Conservation (phyloP, 2,797 vertebrate species). For the Etheostoma nigrum region DNA sequence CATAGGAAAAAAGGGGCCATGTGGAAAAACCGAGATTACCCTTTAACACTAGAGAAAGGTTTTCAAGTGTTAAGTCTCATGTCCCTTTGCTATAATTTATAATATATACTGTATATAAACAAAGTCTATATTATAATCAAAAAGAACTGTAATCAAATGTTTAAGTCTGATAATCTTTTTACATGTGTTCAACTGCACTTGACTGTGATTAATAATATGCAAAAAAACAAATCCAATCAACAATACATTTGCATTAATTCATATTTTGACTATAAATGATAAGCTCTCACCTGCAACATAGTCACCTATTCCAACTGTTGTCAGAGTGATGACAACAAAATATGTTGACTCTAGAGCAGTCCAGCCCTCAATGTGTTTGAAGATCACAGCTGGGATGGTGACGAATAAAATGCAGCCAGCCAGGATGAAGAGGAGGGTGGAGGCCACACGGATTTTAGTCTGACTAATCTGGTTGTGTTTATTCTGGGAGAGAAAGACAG, state of each 20-base stretch:
- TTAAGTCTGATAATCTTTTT: no score
- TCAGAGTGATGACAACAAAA: slow-evolving; percentile 95
- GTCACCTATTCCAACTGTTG: slow-evolving; percentile 95
- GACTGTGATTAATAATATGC: not conserved
- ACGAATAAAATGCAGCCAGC: slow-evolving; percentile 94
- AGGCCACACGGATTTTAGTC: slow-evolving; percentile 95
- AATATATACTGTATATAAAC: no score
- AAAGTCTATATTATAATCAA: no score
- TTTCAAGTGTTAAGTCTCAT: no score
- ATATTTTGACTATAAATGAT: not conserved
- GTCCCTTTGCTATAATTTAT: no score
- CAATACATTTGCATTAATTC: not conserved
- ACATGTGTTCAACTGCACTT: no score
- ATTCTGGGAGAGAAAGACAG: slow-evolving; percentile 57
- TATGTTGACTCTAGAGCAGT: slow-evolving; percentile 94
- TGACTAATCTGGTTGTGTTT: slow-evolving; percentile 96
- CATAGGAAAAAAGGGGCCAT: no score
- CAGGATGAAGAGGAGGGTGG: slow-evolving; percentile 94
- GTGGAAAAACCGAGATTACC: no score
- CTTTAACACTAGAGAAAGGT: no score
- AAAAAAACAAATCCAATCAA: not conserved
- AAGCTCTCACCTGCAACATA: slow-evolving; percentile 92
- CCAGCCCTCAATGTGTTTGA: slow-evolving; percentile 95
- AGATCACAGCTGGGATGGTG: slow-evolving; percentile 94
- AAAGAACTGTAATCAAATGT: no score